Conservation (phyloP, 2,888 invertebrate species). For the Cheilosia variabilis region DNA sequence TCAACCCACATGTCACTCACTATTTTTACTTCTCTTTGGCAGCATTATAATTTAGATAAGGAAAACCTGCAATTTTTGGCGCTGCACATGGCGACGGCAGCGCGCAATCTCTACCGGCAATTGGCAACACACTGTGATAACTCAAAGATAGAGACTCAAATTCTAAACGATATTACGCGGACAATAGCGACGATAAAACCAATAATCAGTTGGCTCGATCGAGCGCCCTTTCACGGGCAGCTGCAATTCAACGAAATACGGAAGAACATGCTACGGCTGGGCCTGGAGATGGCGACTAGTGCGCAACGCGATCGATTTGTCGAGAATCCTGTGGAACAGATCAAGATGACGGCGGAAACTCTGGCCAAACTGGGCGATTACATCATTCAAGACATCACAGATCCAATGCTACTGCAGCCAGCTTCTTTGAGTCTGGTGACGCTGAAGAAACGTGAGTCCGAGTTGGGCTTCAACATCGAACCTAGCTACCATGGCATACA, state of each 20-base stretch:
- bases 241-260: constrained; percentile 89
- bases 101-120: constrained; percentile 90
- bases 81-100: constrained; percentile 91
- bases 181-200: constrained; percentile 93
- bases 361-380: constrained; percentile 92
- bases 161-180: constrained; percentile 93
- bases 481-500: constrained; percentile 91
- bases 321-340: constrained; percentile 91
- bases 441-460: constrained; percentile 93
- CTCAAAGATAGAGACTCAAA: constrained; percentile 89
- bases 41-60: constrained; percentile 95
- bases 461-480: constrained; percentile 95
- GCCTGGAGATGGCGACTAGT: constrained; percentile 94
- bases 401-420: constrained; percentile 96
- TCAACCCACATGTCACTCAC: neutral
- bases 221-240: constrained; percentile 84
- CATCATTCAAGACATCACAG: constrained; percentile 93
- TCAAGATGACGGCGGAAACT: constrained; percentile 88
- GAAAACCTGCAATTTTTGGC: constrained; percentile 97
- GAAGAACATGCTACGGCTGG: constrained; percentile 89
- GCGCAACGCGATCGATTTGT: constrained; percentile 96
- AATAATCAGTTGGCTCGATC: constrained; percentile 95
- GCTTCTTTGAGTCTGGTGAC: constrained; percentile 95
- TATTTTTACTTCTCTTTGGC: constrained; percentile 79
- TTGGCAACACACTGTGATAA: constrained; percentile 85